phyloP scores from a whole-genome alignment of 1,140 invertebrate genomes.

The Nylanderia fulva region DNA sequence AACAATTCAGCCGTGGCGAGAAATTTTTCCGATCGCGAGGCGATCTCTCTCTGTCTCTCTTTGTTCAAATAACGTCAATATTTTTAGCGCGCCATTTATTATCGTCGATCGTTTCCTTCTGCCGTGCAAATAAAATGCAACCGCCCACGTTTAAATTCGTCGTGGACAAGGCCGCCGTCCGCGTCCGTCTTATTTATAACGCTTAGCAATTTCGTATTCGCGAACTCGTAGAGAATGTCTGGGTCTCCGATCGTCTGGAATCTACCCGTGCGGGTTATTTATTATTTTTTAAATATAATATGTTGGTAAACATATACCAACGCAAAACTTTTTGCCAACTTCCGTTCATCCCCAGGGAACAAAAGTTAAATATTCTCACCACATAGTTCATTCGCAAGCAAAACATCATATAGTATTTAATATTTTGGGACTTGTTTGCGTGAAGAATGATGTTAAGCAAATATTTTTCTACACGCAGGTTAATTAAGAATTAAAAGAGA shows the following conservation, averaged over 20 bases:
- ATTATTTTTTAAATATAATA: background rate
- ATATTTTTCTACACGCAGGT: background rate
- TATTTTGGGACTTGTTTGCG: background rate
- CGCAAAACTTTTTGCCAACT: slow-evolving; percentile 16
- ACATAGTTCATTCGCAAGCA: background rate
- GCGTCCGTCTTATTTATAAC: slow-evolving; percentile 52
- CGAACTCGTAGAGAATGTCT: slow-evolving; percentile 23
- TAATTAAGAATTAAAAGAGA: too few species aligned
- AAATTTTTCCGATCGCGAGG: slow-evolving; percentile 14
- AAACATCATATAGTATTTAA: background rate
- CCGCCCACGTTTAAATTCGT: slow-evolving; percentile 51
- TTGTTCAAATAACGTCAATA: slow-evolving; percentile 12
- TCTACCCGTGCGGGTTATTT: background rate
- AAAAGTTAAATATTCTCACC: background rate
- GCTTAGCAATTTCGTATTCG: slow-evolving; percentile 32
- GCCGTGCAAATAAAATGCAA: slow-evolving; percentile 46
- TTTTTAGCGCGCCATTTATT: slow-evolving; percentile 55
- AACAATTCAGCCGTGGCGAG: background rate
- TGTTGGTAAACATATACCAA: slow-evolving; percentile 30
- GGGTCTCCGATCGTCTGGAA: background rate
- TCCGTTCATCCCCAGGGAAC: background rate
- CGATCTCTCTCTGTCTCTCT: background rate
- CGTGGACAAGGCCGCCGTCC: slow-evolving; percentile 32
- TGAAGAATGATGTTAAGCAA: background rate
- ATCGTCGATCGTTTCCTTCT: slow-evolving; percentile 57